A percentile compares a stretch with the other conserved stretches of the same genome.
phyloP scores from a whole-genome alignment of 2,113 vertebrate genomes.

The Osmerus eperlanus region DNA sequence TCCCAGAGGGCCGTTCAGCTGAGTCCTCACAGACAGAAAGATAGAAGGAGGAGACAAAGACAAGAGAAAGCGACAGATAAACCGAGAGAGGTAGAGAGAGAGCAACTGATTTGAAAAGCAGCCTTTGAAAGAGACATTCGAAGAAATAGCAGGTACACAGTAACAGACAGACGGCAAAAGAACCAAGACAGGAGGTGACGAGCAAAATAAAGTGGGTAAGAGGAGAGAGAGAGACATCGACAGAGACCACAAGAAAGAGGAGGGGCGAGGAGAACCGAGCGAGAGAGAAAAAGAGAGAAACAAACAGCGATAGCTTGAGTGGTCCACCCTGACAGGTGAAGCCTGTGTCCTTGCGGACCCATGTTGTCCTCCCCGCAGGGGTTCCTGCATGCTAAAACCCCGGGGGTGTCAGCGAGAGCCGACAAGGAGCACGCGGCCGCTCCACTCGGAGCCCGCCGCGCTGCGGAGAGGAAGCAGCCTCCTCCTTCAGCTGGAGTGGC shows the following conservation, averaged over 20 bases:
- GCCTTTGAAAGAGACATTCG: constrained; percentile 11
- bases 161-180: constrained; percentile 40
- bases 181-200: constrained; percentile 33
- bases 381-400: constrained; percentile 70
- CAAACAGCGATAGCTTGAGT: constrained; percentile 3
- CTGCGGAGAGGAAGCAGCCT: constrained; percentile 42
- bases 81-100: constrained; percentile 17
- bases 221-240: background rate
- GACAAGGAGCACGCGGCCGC: constrained; percentile 59
- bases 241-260: constrained; percentile 13
- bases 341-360: constrained; percentile 78
- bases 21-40: constrained; percentile 62
- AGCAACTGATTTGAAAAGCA: constrained; percentile 5
- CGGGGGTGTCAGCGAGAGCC: constrained; percentile 69
- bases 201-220: background rate
- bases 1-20: constrained; percentile 74
- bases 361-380: constrained; percentile 78
- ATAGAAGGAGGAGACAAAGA: constrained; percentile 48
- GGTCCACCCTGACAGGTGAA: constrained; percentile 72
- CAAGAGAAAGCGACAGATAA: constrained; percentile 42
- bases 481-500: constrained; percentile 71
- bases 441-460: constrained; percentile 65
- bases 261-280: constrained; percentile 38
- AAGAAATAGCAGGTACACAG: constrained; percentile 20
- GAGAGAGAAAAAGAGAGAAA: constrained; percentile 30